A percentile compares a stretch with the other conserved stretches of the same genome.
Evolutionary conservation across 92 coral and sea anemone genomes (phyloP).

Genomic region (Galaxea fascicularis): DNA sequence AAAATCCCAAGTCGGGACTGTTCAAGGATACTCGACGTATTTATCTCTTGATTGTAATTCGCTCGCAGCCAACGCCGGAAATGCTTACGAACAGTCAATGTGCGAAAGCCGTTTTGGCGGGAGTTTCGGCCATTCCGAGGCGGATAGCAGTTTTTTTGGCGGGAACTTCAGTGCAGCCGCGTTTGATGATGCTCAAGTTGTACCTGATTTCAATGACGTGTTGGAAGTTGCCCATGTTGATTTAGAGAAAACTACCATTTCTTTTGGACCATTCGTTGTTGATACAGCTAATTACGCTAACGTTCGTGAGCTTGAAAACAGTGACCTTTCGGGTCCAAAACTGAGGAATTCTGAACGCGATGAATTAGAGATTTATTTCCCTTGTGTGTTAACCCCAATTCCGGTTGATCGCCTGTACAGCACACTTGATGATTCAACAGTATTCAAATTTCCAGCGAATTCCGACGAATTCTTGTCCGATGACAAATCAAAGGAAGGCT

Average conservation of each 20-base stretch:
- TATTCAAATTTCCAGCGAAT: conserved; percentile 68
- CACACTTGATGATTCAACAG: conserved; percentile 59
- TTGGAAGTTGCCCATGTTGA: conserved; percentile 37
- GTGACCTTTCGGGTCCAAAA: conserved; percentile 19
- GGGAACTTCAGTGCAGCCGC: conserved; percentile 25
- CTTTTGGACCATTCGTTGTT: conserved; percentile 1
- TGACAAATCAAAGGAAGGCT: background rate
- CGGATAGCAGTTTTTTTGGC: conserved; percentile 36
- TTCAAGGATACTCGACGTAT: background rate
- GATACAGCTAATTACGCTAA: conserved; percentile 11
- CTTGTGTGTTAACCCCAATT: conserved; percentile 82
- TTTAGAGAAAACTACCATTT: background rate
- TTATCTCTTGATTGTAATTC: conserved; percentile 17
- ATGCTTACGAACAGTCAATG: conserved; percentile 24
- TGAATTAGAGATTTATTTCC: conserved; percentile 68
- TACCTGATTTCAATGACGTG: conserved; percentile 63
- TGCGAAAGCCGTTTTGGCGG: conserved; percentile 49
- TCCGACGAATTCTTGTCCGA: conserved; percentile 18
- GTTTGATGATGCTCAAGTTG: conserved; percentile 66
- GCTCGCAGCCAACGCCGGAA: conserved; percentile 37
- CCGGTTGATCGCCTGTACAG: conserved; percentile 83
- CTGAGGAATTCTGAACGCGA: conserved; percentile 62
- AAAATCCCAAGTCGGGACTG: background rate
- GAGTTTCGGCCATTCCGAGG: conserved; percentile 30
- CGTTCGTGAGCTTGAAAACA: conserved; percentile 12